Evolutionary conservation across 2,113 vertebrate species (phyloP), one percentile per base, ranked within the genome.

Genomic region (Urocitellus parryii): DNA sequence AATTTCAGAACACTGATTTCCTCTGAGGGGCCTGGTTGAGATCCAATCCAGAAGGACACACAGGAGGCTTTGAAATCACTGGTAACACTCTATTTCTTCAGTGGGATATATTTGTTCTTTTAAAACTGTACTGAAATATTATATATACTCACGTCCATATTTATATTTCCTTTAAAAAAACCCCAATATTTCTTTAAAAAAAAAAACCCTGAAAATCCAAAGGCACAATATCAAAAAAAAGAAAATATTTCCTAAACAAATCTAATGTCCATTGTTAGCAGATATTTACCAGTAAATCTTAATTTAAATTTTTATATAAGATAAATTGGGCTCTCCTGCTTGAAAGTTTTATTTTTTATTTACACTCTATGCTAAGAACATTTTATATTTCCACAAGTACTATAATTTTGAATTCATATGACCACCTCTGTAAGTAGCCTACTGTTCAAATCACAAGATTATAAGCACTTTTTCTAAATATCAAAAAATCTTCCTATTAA

Each of bases 281-380:
- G n/a, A 97, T 94, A 70, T 39, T 80, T 77, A 80, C 9, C 45
- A 78, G 16, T 4, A 67, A 90, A 83, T 94, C 67, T 95, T 86
- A 42, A 78, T 42, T 93, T 72, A 29, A 76, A 32, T 72, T 93
- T 96, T 80, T 79, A n/a, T 27, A 73, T 86, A 78, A 73, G 42
- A 24, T 81, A 94, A 77, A 37, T 39, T 74, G 18, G 20, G 5
- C 16, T 92, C 65, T 92, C 13, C 53, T 53, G 2, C 17, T 48
- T 61, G 63, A 11, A 70, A 24, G 32, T 85, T 51, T 77, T 74
- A 12, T 42, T 70, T 90, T 84, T 22, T 24, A 79, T 27, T 63
- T 63, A 81, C 34, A 82, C 56, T 72, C 13, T 90, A 86, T 61
- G 22, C 61, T 81, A 91, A 80, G n/a, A 84, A 81, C 34, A 85